Evolutionary conservation across 2,888 invertebrate genomes (phyloP).

Genomic region (Plebejus argus): DNA sequence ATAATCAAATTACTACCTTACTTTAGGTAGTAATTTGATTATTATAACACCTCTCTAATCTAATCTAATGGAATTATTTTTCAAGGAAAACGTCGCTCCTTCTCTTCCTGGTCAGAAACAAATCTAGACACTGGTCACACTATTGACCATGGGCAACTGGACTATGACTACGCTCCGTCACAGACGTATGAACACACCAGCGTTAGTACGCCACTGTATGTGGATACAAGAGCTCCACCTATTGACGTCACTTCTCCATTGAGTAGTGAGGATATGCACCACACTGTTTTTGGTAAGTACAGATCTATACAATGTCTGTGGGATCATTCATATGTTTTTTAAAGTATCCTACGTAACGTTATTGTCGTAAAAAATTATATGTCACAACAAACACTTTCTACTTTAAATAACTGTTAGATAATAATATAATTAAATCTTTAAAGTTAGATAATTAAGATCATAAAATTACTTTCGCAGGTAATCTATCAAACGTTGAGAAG

Average conservation of each 20-base stretch:
- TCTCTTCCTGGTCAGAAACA: slow-evolving; percentile 92
- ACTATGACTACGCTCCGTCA: slow-evolving; percentile 61
- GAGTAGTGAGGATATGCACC: slow-evolving; percentile 69
- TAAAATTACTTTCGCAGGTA: slow-evolving; percentile 73
- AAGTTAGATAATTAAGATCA: too few relatives aligned
- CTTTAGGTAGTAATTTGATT: too few relatives aligned
- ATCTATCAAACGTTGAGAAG: slow-evolving; percentile 88
- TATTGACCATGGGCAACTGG: slow-evolving; percentile 83
- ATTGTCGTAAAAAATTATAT: background rate
- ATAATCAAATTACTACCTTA: too few relatives aligned
- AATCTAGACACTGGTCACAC: slow-evolving; percentile 92
- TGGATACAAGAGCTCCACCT: slow-evolving; percentile 81
- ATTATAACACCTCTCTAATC: too few relatives aligned
- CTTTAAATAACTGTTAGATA: too few relatives aligned
- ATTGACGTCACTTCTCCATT: slow-evolving; percentile 63
- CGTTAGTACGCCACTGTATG: slow-evolving; percentile 83
- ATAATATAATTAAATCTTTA: too few relatives aligned
- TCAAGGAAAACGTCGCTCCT: slow-evolving; percentile 56
- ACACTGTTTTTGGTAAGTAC: slow-evolving; percentile 63
- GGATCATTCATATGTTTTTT: too few relatives aligned
- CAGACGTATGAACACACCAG: slow-evolving; percentile 58
- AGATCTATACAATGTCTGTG: background rate
- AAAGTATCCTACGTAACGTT: too few relatives aligned
- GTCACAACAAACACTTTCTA: too few relatives aligned
- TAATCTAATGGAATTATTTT: too few relatives aligned